Percentiles rank a stretch among this genome's conserved stretches.
phyloP scores from a whole-genome alignment of 2,797 vertebrate genomes.

The Danio kyathit region DNA sequence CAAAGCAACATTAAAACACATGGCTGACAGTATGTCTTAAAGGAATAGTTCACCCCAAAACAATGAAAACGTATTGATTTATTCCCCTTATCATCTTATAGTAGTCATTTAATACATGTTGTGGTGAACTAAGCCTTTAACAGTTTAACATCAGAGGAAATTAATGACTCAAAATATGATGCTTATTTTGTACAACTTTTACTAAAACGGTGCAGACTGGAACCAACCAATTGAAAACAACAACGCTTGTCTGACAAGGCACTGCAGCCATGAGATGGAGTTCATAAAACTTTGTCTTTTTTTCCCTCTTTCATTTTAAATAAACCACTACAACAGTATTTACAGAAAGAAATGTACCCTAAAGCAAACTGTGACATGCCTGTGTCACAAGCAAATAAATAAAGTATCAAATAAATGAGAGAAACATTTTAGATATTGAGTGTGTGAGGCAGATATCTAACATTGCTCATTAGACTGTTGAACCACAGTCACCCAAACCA shows the following conservation, averaged over 20 bases:
- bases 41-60: constrained; percentile 20
- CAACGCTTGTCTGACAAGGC: constrained; percentile 69
- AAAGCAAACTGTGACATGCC: constrained; percentile 50
- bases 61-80: background rate
- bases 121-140: background rate
- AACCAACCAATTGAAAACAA: constrained; percentile 69
- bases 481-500: constrained; percentile 46
- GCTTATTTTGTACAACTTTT: constrained; percentile 70
- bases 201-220: constrained; percentile 71
- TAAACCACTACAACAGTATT: constrained; percentile 63
- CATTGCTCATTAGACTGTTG: constrained; percentile 47
- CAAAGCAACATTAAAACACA: constrained; percentile 1
- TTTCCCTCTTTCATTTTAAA: constrained; percentile 50
- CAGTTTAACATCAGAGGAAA: background rate
- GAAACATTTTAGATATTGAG: constrained; percentile 30
- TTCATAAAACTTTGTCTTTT: constrained; percentile 55
- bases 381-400: constrained; percentile 50
- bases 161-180: constrained; percentile 31
- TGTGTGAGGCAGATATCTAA: constrained; percentile 53
- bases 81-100: background rate
- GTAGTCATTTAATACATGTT: background rate
- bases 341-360: constrained; percentile 58
- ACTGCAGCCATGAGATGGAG: constrained; percentile 68
- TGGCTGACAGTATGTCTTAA: constrained; percentile 1
- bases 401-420: constrained; percentile 30